These are phyloP conservation scores for Gymnothorax javanicus DNA, from an alignment of 2,797 vertebrate species.

Conservation along the genomic window DNA sequence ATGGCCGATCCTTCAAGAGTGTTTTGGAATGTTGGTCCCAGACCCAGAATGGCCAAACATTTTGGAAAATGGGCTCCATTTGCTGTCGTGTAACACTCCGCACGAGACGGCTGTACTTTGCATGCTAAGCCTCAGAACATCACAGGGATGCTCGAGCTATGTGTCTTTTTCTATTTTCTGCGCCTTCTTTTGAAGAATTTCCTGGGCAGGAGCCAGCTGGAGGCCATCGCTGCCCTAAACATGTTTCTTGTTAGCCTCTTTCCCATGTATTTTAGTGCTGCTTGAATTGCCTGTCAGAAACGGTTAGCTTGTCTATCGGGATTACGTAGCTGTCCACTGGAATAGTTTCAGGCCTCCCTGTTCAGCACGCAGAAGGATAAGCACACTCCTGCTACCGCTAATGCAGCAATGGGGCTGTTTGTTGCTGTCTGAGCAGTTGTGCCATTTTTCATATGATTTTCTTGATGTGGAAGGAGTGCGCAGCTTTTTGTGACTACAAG, in stretches of 20 bases:
- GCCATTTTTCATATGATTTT: background rate
- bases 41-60: background rate
- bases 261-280: background rate
- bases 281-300: background rate
- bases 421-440: background rate
- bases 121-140: constrained; percentile 6
- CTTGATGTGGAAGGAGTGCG: too few species aligned
- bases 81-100: background rate
- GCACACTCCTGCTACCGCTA: too few species aligned
- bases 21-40: background rate
- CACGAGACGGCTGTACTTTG: background rate
- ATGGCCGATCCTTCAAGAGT: background rate
- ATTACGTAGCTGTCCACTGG: background rate
- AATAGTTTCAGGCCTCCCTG: background rate
- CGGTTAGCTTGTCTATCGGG: background rate
- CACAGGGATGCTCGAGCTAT: background rate
- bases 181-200: constrained; percentile 9
- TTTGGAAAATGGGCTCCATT: background rate
- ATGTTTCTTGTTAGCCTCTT: background rate
- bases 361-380: background rate
- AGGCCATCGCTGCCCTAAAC: background rate
- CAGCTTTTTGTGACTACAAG: too few species aligned
- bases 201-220: constrained; percentile 5
- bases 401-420: background rate
- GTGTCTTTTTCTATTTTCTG: background rate